Percentiles rank a stretch among this genome's conserved stretches.
Evolutionary conservation across 1,140 invertebrate species (phyloP).

Genomic region (Contarinia nasturtii): DNA sequence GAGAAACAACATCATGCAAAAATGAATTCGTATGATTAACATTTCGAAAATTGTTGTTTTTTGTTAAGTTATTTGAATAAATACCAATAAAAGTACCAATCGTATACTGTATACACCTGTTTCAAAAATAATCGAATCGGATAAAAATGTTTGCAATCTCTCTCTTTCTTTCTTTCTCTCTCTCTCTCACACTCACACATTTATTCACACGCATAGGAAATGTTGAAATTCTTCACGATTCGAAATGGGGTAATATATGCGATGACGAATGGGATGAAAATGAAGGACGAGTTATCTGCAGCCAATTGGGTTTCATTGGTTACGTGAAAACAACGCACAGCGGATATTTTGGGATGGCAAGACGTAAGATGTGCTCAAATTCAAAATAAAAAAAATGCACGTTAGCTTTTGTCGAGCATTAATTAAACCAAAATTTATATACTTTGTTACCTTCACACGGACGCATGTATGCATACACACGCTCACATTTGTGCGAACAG

Average conservation of each 20-base stretch:
- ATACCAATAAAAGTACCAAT: not conserved
- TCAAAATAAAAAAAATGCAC: not conserved
- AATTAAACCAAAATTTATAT: not conserved
- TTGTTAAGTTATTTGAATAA: not conserved
- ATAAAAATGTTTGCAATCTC: too few relatives aligned
- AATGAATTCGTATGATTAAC: too few relatives aligned
- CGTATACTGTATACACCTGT: too few relatives aligned
- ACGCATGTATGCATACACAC: not conserved
- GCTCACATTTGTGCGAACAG: constrained; percentile 30
- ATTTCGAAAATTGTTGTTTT: not conserved
- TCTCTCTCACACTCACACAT: too few relatives aligned
- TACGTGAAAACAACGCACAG: constrained; percentile 43
- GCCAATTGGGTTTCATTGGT: constrained; percentile 47
- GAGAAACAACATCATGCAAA: too few relatives aligned
- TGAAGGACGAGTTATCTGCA: constrained; percentile 69
- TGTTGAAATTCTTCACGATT: constrained; percentile 70
- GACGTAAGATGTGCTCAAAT: constrained; percentile 35
- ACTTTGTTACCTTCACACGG: not conserved
- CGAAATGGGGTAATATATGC: constrained; percentile 74
- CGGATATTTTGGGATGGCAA: constrained; percentile 53
- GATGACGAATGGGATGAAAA: constrained; percentile 79
- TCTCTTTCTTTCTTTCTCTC: too few relatives aligned
- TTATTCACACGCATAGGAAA: too few relatives aligned
- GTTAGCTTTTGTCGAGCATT: not conserved
- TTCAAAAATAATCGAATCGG: too few relatives aligned